Base-by-base conservation (phyloP, 1,140 invertebrate species). In the Drosophila mauritiana region DNA sequence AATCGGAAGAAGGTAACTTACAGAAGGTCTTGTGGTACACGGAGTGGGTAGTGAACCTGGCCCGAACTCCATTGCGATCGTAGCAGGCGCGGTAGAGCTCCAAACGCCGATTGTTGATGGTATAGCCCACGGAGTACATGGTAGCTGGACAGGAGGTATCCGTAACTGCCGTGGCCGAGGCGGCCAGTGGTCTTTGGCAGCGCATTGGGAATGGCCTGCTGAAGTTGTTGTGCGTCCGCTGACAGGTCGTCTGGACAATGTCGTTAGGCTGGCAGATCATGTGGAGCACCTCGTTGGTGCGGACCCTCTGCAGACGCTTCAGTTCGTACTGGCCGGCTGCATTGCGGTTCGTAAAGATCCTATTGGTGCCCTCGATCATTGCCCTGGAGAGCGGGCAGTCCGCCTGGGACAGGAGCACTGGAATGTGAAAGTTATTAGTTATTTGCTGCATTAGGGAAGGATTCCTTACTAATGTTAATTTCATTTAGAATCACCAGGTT, bases 1-100 rank as follows among this genome's bases (percentile, higher is more conserved):
- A 4, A 27, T 8, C 7, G 12, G 22, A 15, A 15, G 8, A 3
- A 5, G 4, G 1, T 43, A 20, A 7, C 73, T 76, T 15, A 76
- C 73, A 76, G 37, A 76, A 76, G 31, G 62, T 54, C 48, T 76
- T 76, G 20, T 58, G 63, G 46, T 70, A 64, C n/a, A 72, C 76
- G 40, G 1, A 12, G 40, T 78, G 76, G 0, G 39, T 45, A 2
- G 67, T 34, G 13, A 73, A 74, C 2, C 37, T 39, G 2, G 76
- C 76, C 0, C 69, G 39, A 0, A 78, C 55, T 4, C 39, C 51
- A n/a, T 20, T 37, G 2, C 75, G 56, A 36, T 73, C 61, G 36
- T 79, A 79, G 48, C 74, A 78, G 13, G 75, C 54, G 7, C 76
- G 76, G 25, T 79, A 79, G 0, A 79, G 54, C 27, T 80, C 76